A percentile compares a stretch with the other conserved stretches of the same genome.
Conservation (phyloP, 1,140 invertebrate species). For the Himalopsyche phryganea region DNA sequence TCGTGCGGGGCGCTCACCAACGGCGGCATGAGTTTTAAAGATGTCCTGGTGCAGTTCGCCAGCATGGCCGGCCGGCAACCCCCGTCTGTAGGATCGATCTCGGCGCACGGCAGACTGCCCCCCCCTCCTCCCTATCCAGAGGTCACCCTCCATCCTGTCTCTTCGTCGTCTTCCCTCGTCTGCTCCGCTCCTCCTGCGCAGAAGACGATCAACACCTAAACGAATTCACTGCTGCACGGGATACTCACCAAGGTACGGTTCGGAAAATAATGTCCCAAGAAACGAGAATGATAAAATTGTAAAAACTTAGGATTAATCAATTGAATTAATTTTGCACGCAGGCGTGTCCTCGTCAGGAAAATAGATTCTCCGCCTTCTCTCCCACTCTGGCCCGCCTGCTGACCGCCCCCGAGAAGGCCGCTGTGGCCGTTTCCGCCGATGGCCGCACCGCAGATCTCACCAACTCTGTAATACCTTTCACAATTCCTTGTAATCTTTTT, state of each 20-base stretch:
- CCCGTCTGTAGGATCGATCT: slow-evolving; percentile 26
- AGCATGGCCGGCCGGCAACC: slow-evolving; percentile 46
- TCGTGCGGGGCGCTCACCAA: slow-evolving; percentile 34
- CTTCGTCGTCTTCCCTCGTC: slow-evolving; percentile 37
- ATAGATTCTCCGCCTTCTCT: slow-evolving; percentile 56
- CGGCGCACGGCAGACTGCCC: slow-evolving; percentile 45
- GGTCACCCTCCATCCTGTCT: slow-evolving; percentile 70
- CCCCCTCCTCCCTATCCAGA: slow-evolving; percentile 71
- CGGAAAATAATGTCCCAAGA: no score
- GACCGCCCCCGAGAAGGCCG: slow-evolving; percentile 61
- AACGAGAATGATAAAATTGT: no score
- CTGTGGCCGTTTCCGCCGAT: slow-evolving; percentile 19
- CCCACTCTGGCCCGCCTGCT: slow-evolving; percentile 74
- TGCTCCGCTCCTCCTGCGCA: slow-evolving; percentile 7
- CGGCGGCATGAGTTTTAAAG: slow-evolving; percentile 63
- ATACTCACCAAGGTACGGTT: slow-evolving; percentile 64
- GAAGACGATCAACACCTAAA: slow-evolving; percentile 44
- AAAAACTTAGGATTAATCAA: no score
- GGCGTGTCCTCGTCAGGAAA: slow-evolving; percentile 35
- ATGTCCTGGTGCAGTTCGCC: slow-evolving; percentile 73
- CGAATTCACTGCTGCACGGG: slow-evolving; percentile 68
- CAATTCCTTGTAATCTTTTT: no score
- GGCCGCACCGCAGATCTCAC: slow-evolving; percentile 41
- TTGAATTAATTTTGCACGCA: no score
- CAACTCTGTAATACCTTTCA: background rate